Conservation (phyloP, 1,140 invertebrate species). For the Megalonaias nervosa region DNA sequence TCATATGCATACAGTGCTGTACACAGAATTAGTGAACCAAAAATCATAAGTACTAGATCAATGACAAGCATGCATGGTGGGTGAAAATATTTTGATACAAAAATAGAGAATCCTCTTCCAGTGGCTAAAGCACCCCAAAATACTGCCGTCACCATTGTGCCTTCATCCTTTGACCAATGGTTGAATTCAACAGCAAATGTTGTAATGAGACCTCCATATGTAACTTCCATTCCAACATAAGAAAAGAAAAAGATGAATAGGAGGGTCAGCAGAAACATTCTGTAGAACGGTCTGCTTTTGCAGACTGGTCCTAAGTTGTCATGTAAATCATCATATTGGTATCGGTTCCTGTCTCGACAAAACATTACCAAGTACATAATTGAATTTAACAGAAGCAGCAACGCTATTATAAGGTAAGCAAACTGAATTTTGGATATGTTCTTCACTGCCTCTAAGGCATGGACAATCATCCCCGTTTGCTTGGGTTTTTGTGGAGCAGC, state of each 20-base stretch:
- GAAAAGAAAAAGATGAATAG: constrained; percentile 71
- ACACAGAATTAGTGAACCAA: constrained; percentile 68
- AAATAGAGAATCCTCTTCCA: constrained; percentile 71
- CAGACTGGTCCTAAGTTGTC: constrained; percentile 41
- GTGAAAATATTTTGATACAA: constrained; percentile 67
- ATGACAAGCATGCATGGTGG: constrained; percentile 67
- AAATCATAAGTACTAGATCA: constrained; percentile 65
- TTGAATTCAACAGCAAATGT: constrained; percentile 67
- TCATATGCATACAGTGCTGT: constrained; percentile 60
- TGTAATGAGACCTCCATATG: constrained; percentile 72
- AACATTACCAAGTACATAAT: constrained; percentile 70
- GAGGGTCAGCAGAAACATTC: constrained; percentile 51
- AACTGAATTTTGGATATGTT: constrained; percentile 72
- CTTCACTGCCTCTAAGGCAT: constrained; percentile 42
- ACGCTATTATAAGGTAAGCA: constrained; percentile 71
- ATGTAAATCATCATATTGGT: neutral
- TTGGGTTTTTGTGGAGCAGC: constrained; percentile 15
- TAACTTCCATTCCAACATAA: constrained; percentile 73
- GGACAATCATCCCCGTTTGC: constrained; percentile 23
- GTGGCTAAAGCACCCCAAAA: constrained; percentile 74
- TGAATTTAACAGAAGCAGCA: constrained; percentile 69
- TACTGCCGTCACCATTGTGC: constrained; percentile 69
- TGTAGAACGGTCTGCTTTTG: constrained; percentile 3
- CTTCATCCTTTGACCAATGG: constrained; percentile 63
- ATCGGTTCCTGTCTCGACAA: constrained; percentile 60